phyloP scores from a whole-genome alignment of 2,888 invertebrate genomes.

The Drosophila flavopinicola region DNA sequence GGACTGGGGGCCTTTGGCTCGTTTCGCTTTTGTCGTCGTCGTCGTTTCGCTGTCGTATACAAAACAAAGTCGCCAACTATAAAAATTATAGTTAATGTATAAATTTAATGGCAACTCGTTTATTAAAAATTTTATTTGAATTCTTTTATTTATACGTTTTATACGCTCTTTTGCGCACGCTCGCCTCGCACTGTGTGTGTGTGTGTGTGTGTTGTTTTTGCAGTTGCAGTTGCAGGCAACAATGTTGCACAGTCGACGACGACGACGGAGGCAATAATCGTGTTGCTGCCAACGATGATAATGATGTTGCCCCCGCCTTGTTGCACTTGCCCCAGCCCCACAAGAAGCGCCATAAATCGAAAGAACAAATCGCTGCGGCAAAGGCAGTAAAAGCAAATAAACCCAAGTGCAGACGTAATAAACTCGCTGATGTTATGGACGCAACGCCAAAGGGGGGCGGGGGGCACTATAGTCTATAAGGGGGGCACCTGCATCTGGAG shows the following conservation, averaged over 20 bases:
- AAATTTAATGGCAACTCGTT: slow-evolving; percentile 84
- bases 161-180: slow-evolving; percentile 74
- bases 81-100: slow-evolving; percentile 84
- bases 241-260: slow-evolving; percentile 63
- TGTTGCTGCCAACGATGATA: slow-evolving; percentile 36
- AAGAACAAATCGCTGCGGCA: slow-evolving; percentile 81
- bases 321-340: slow-evolving; percentile 31
- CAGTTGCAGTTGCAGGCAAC: slow-evolving; percentile 54
- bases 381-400: slow-evolving; percentile 81
- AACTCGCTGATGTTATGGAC: slow-evolving; percentile 76
- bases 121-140: slow-evolving; percentile 84
- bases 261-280: slow-evolving; percentile 43
- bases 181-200: too few species aligned
- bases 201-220: slow-evolving; percentile 5
- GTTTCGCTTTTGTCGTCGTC: slow-evolving; percentile 27
- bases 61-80: slow-evolving; percentile 79
- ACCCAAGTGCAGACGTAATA: slow-evolving; percentile 81
- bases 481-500: slow-evolving; percentile 36
- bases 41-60: slow-evolving; percentile 50
- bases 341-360: slow-evolving; percentile 77
- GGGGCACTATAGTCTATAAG: too few species aligned
- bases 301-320: slow-evolving; percentile 35
- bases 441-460: slow-evolving; percentile 10
- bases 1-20: slow-evolving; percentile 4
- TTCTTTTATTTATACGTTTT: slow-evolving; percentile 81